These are phyloP conservation scores for Reinhardtius hippoglossoides DNA, from an alignment of 2,113 vertebrate species.

Conservation along the genomic window DNA sequence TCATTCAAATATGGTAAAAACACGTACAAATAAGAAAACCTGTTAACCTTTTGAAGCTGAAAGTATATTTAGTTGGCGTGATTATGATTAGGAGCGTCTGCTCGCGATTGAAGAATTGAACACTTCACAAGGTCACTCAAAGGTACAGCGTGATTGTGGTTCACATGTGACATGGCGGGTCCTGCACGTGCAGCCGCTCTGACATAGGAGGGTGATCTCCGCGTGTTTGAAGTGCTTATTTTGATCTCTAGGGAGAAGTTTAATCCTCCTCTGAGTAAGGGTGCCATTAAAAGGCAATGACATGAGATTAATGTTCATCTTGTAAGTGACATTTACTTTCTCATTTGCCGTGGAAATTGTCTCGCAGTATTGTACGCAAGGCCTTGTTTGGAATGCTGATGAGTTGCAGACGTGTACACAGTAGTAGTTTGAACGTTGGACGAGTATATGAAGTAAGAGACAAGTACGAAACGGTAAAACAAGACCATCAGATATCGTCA, in stretches of 20 bases:
- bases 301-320: conserved; percentile 71
- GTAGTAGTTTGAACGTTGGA: conserved; percentile 27
- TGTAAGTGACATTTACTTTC: conserved; percentile 72
- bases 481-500: conserved; percentile 37
- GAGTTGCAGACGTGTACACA: conserved; percentile 25
- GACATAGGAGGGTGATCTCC: conserved; percentile 15
- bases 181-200: conserved; percentile 22
- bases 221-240: conserved; percentile 28
- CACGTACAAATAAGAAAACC: no score
- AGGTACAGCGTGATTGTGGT: not conserved
- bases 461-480: conserved; percentile 62
- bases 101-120: not conserved
- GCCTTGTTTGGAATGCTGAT: conserved; percentile 69
- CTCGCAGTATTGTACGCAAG: conserved; percentile 44
- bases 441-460: not conserved
- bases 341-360: conserved; percentile 64
- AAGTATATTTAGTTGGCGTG: not conserved
- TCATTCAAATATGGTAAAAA: not conserved
- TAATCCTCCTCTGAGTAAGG: conserved; percentile 57
- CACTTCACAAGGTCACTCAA: not conserved
- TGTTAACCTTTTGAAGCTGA: not conserved
- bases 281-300: conserved; percentile 66
- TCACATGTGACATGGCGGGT: not conserved
- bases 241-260: conserved; percentile 46
- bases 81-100: not conserved